Conservation (phyloP, 2,113 vertebrate species). For the Nymphicus hollandicus region DNA sequence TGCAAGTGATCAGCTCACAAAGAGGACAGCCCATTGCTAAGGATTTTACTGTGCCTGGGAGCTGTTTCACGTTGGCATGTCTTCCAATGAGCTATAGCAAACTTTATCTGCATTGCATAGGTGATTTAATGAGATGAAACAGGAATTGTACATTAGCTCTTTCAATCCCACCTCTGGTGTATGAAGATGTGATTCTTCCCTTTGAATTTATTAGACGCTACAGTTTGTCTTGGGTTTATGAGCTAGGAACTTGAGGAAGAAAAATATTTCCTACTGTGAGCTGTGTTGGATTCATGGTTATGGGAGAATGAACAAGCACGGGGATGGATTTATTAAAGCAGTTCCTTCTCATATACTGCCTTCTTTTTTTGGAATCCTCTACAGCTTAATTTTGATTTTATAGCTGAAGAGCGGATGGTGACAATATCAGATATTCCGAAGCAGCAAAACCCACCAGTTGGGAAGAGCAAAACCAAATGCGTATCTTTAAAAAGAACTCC, state of each 20-base stretch:
- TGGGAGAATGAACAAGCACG: neutral
- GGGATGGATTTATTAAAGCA: neutral
- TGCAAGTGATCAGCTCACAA: neutral
- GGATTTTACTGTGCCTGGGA: neutral
- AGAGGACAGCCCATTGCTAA: neutral
- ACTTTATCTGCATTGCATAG: neutral
- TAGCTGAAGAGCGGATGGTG: conserved; percentile 14
- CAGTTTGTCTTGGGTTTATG: neutral
- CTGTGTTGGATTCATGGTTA: neutral
- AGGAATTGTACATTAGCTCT: neutral
- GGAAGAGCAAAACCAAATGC: conserved; percentile 27
- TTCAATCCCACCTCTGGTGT: neutral
- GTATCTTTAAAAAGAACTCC: neutral
- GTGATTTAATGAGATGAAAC: neutral
- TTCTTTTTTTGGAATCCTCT: conserved; percentile 12
- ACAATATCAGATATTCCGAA: conserved; percentile 39
- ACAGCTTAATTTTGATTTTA: neutral
- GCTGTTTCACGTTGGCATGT: neutral
- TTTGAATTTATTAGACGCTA: neutral
- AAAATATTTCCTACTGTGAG: neutral
- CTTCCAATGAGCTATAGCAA: neutral
- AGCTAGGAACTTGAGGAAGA: neutral
- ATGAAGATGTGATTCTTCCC: neutral
- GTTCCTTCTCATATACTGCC: neutral
- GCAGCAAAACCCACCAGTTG: conserved; percentile 24